These are phyloP conservation scores for Lingula anatina DNA, from an alignment of 2,888 invertebrate genomes.

Conservation along the genomic window DNA sequence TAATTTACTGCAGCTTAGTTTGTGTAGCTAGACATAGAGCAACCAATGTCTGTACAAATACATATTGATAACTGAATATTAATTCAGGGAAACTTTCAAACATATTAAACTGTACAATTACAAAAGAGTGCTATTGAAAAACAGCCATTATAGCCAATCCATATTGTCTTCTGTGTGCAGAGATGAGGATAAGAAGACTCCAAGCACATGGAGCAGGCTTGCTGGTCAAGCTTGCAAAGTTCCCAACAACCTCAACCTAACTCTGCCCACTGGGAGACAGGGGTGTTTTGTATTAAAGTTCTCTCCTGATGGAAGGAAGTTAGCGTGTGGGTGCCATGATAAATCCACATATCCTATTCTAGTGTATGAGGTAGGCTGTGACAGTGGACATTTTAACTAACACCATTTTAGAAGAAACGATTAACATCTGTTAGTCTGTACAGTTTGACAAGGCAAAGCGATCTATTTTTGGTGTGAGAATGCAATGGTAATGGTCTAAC, in stretches of 20 bases:
- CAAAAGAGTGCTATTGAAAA: too few relatives aligned
- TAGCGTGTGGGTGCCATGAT: constrained; percentile 58
- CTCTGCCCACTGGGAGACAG: constrained; percentile 38
- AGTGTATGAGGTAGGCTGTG: constrained; percentile 59
- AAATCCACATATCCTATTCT: constrained; percentile 56
- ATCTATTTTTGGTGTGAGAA: neutral
- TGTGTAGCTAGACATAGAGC: too few relatives aligned
- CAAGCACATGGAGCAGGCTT: constrained; percentile 56
- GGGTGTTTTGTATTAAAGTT: constrained; percentile 50
- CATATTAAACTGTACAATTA: too few relatives aligned
- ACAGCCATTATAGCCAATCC: too few relatives aligned
- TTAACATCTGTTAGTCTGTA: neutral
- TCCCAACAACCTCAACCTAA: constrained; percentile 54
- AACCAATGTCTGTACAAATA: too few relatives aligned
- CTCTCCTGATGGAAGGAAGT: constrained; percentile 49
- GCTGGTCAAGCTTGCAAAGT: constrained; percentile 62
- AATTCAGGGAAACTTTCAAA: too few relatives aligned
- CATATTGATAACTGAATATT: too few relatives aligned
- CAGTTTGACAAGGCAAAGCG: neutral
- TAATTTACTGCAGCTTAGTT: too few relatives aligned
- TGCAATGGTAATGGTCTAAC: too few relatives aligned
- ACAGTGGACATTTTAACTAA: too few relatives aligned
- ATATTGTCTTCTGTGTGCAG: too few relatives aligned
- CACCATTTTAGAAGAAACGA: too few relatives aligned
- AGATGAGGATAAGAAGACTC: constrained; percentile 13